Base-by-base conservation (phyloP, 2,888 invertebrate species). In the Adelphocoris suturalis region DNA sequence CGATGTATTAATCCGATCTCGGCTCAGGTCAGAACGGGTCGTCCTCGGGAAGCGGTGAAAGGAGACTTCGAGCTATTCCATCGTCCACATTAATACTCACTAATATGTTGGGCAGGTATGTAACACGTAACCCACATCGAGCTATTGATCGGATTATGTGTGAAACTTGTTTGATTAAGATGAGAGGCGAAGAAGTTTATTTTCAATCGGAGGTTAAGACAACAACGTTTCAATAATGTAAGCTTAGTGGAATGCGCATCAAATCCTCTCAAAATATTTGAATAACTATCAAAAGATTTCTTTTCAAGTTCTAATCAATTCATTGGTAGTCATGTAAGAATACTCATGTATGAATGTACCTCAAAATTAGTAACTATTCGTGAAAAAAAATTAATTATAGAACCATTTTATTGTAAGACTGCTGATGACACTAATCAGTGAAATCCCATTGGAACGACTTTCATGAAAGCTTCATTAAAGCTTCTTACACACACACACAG, bases 21-120 rank as follows among this genome's bases (percentile, higher is more conserved):
- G 9, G 23, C 23, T 19, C 23, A 68, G 68, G 68, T 68, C 68
- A 68, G 19, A n/a, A 4, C 23, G 12, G 27, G 68, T 68, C 27
- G 68, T 68, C 68, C 68, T 68, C 68, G 68, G 19, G 11, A n/a
- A 68, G 23, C 23, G 12, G 68, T 68, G 68, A 68, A 68, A 68
- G 68, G 68, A 23, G 23, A 23, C 23, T 68, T 2, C 4, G 68
- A 23, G 12, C 23, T 23, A 68, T 68, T 27, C 68, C 23, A 23
- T 68, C 68, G 37, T 37, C 37, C 7, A 37, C 37, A 37, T 37
- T 37, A 37, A 37, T 37, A 37, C 2, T 68, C 23, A 68, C 23
- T 27, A 68, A 23, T 27, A 68, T 68, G 68, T 68, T 37, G 37
- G 37, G 37, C 37, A 37, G 37, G 37, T 37, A 37, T 7, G 37